Evolutionary conservation across 92 coral and sea anemone genomes (phyloP).

Genomic region (Zoanthus solanderi): DNA sequence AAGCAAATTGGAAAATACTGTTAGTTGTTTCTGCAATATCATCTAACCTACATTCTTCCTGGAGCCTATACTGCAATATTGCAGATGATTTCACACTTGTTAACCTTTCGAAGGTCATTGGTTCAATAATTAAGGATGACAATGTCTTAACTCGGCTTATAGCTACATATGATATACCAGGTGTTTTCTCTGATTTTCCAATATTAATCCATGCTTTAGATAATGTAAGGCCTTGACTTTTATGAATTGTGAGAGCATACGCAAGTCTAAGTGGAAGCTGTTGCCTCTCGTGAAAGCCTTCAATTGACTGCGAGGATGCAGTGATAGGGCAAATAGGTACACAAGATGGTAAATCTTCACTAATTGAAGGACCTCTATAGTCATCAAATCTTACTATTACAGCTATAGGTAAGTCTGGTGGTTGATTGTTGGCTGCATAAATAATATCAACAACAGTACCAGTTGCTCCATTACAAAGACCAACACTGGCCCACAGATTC

Average conservation of each 20-base stretch:
- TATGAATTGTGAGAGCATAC: slow-evolving; percentile 4
- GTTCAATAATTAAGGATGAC: no score
- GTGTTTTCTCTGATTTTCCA: no score
- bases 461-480: neutral
- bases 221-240: neutral
- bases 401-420: neutral
- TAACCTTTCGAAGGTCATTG: no score
- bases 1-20: no score
- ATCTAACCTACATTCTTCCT: no score
- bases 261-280: slow-evolving; percentile 19
- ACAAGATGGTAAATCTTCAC: neutral
- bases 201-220: no score
- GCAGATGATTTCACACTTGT: no score
- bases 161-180: no score
- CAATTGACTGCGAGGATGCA: neutral
- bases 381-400: neutral
- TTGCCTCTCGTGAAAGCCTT: neutral
- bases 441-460: no score
- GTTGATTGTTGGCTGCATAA: neutral
- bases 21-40: no score
- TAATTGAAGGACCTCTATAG: neutral
- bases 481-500: neutral
- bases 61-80: no score
- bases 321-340: neutral
- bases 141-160: no score